A percentile compares a stretch with the other conserved stretches of the same genome.
These are phyloP conservation scores for Mus pahari DNA, from an alignment of 2,113 vertebrate genomes.

Conservation along the genomic window DNA sequence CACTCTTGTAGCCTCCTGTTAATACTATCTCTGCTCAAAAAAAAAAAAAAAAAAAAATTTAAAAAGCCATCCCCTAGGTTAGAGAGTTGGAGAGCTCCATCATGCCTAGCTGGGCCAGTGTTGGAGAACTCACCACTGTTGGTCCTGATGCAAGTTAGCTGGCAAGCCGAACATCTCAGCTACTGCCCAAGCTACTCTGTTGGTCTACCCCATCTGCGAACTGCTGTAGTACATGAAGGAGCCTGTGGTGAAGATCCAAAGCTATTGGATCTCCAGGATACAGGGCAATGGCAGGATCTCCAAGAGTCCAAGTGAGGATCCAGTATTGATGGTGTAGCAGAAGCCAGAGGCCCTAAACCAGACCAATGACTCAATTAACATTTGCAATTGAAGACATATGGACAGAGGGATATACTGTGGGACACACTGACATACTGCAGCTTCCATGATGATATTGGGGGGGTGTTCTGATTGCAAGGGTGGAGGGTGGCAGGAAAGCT, in stretches of 20 bases:
- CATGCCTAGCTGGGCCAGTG: not conserved
- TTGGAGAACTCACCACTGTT: not conserved
- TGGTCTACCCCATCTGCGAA: not conserved
- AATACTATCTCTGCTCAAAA: not conserved
- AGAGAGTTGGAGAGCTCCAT: not conserved
- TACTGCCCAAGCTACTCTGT: not conserved
- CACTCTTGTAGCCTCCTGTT: not conserved
- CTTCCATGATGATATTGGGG: not conserved
- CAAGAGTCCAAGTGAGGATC: not conserved
- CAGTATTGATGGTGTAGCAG: not conserved
- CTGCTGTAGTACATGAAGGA: not conserved
- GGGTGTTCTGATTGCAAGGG: not conserved
- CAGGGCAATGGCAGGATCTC: not conserved
- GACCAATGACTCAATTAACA: not conserved
- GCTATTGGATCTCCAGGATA: not conserved
- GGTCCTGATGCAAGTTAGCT: not conserved
- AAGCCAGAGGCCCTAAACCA: not conserved
- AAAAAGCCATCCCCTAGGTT: not conserved
- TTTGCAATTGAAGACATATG: not conserved
- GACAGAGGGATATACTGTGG: not conserved
- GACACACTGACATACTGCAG: not conserved
- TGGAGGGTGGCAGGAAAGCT: constrained; percentile 68
- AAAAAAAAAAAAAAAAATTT: not conserved
- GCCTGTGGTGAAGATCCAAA: not conserved
- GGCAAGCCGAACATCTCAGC: not conserved